Evolutionary conservation across 2,797 vertebrate genomes (phyloP), one percentile per base, ranked within the genome.

Genomic region (Steatocranus sp.): DNA sequence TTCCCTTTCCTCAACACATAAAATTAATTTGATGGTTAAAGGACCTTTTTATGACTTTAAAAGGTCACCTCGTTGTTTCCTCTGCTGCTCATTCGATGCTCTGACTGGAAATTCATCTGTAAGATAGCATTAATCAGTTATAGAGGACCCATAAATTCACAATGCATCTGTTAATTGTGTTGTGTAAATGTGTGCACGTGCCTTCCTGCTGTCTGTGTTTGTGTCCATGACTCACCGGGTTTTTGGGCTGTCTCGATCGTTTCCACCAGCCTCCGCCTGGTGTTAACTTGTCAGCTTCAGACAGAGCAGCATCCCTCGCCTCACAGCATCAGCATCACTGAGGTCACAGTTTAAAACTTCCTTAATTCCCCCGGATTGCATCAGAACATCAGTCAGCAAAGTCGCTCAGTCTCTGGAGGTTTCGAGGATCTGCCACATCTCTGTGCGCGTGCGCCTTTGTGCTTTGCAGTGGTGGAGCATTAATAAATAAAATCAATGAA

Each of bases 281-380:
- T 73, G 79, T 73, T 73, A 32, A 73, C 2, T 49, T 73, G 68
- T 73, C 81, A 46, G 56, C 75, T 66, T 43, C 75, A 34, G 32
- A 75, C 83, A 58, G 82, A 81, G 6, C 81, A 36, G 63, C 78
- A 30, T 27, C 81, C 23, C 32, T 41, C 12, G 38, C 34, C 75
- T 82, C 79, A 7, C 68, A 49, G 43, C 68, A 46, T 48, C 54
- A 50, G 80, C 79, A 50, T 82, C 80, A n/a, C 34, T 11, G 32
- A 75, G 23, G 66, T 78, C 81, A 30, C 20, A 56, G 74, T 76
- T 81, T 80, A 79, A 76, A 80, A 14, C 84, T 49, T 73, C 43
- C 25, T 77, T 54, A 78, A 89, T 88, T 74, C 87, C 80, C 82
- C 32, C 32, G 74, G 79, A 79, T 51, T 90, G 78, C 87, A 82